Evolutionary conservation across 2,797 vertebrate genomes (phyloP).

Genomic region (Liasis olivaceus): DNA sequence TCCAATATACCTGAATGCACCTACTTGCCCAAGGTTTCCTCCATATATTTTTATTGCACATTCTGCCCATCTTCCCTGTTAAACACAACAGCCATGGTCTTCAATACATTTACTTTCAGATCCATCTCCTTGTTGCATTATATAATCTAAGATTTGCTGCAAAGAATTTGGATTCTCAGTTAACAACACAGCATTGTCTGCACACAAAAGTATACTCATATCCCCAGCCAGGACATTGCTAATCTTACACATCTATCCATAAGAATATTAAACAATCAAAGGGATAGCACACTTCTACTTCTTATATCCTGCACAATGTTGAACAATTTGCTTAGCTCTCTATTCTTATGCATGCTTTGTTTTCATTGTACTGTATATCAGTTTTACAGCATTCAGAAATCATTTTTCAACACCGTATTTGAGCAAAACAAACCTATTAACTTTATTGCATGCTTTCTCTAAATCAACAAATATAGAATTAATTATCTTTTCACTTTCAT

Average conservation of each 20-base stretch:
- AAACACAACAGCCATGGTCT: no score
- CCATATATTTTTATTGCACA: no score
- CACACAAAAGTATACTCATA: neutral
- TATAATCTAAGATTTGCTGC: no score
- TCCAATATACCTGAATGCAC: no score
- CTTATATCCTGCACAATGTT: neutral
- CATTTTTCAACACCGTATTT: neutral
- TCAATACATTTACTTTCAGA: no score
- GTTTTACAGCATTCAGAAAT: neutral
- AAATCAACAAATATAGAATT: neutral
- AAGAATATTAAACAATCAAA: neutral
- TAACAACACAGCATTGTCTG: no score
- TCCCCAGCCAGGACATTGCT: neutral
- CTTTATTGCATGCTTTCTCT: neutral
- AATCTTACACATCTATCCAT: neutral
- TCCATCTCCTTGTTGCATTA: no score
- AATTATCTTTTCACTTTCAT: neutral
- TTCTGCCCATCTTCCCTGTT: no score
- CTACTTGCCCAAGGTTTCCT: no score
- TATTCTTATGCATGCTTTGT: neutral
- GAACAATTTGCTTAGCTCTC: neutral
- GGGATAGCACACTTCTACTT: neutral
- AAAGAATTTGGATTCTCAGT: no score
- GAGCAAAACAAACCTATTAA: neutral
- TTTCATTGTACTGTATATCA: neutral